Evolutionary conservation across 2,113 vertebrate genomes (phyloP).

Genomic region (Percopsis transmontana): DNA sequence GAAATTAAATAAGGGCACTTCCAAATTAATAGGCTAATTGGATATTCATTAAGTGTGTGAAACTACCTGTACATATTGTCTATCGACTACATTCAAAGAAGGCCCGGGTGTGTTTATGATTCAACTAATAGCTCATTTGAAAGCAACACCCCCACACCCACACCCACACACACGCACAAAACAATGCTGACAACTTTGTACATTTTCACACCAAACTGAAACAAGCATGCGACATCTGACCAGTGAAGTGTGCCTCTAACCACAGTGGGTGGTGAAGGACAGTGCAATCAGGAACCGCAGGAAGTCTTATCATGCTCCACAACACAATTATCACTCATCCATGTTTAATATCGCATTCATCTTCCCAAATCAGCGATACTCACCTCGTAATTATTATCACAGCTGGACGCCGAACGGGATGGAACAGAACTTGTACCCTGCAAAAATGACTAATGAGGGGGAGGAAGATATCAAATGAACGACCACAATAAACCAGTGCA

Average conservation of each 20-base stretch:
- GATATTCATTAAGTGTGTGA: too few relatives aligned
- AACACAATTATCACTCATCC: slow-evolving; percentile 71
- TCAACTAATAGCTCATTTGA: too few relatives aligned
- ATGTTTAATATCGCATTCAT: slow-evolving; percentile 65
- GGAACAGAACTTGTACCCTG: slow-evolving; percentile 32
- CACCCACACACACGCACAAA: too few relatives aligned
- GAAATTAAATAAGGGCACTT: too few relatives aligned
- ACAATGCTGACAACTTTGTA: slow-evolving; percentile 11
- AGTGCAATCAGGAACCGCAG: slow-evolving; percentile 25
- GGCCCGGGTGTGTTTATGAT: too few relatives aligned
- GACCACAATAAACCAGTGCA: too few relatives aligned
- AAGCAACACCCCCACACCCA: too few relatives aligned
- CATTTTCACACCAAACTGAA: slow-evolving; percentile 8
- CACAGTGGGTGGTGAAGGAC: slow-evolving; percentile 41
- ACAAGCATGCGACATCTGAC: slow-evolving; percentile 1
- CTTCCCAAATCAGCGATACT: slow-evolving; percentile 40
- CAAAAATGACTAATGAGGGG: slow-evolving; percentile 16
- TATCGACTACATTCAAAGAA: too few relatives aligned
- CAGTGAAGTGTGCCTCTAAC: slow-evolving; percentile 32
- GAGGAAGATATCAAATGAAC: background rate
- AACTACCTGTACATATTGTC: too few relatives aligned
- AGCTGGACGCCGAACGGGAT: slow-evolving; percentile 51
- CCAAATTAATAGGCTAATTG: too few relatives aligned
- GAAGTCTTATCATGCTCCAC: slow-evolving; percentile 58
- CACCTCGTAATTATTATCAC: slow-evolving; percentile 66